These are phyloP conservation scores for Vandiemenella viatica DNA, from an alignment of 2,888 invertebrate genomes.

Conservation along the genomic window DNA sequence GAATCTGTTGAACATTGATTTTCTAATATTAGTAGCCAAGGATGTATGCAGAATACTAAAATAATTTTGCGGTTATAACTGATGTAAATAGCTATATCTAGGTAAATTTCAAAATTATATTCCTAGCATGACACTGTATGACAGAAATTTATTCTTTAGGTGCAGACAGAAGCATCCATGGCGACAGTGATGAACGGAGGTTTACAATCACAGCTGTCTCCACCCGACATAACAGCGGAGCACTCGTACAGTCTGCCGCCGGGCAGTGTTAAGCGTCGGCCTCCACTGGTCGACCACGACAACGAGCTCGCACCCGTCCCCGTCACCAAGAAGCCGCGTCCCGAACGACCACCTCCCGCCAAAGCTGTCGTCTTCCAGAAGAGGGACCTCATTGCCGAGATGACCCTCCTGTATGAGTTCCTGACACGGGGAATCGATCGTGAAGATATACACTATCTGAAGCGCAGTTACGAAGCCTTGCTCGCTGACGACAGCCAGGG, in stretches of 20 bases:
- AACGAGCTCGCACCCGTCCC: too few species aligned
- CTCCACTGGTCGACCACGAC: too few species aligned
- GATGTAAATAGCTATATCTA: too few species aligned
- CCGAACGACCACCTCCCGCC: neutral
- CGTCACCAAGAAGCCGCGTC: neutral
- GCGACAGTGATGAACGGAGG: neutral
- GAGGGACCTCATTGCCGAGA: constrained; percentile 59
- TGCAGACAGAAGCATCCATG: too few species aligned
- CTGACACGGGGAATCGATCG: constrained; percentile 65
- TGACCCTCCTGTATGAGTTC: constrained; percentile 75
- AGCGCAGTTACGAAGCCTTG: constrained; percentile 69
- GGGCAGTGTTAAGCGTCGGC: too few species aligned
- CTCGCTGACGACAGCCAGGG: constrained; percentile 66
- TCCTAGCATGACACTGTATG: too few species aligned
- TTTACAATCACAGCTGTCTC: constrained; percentile 1
- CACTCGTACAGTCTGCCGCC: constrained; percentile 74
- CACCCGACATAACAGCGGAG: constrained; percentile 55
- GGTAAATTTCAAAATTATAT: too few species aligned
- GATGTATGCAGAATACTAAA: too few species aligned
- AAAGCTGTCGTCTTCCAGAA: constrained; percentile 33
- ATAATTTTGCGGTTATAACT: too few species aligned
- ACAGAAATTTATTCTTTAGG: too few species aligned
- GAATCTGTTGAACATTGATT: too few species aligned
- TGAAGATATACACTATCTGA: constrained; percentile 76
- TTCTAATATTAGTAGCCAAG: too few species aligned